These are phyloP conservation scores for Cordilura impudica DNA, from an alignment of 2,888 invertebrate genomes.

Conservation along the genomic window DNA sequence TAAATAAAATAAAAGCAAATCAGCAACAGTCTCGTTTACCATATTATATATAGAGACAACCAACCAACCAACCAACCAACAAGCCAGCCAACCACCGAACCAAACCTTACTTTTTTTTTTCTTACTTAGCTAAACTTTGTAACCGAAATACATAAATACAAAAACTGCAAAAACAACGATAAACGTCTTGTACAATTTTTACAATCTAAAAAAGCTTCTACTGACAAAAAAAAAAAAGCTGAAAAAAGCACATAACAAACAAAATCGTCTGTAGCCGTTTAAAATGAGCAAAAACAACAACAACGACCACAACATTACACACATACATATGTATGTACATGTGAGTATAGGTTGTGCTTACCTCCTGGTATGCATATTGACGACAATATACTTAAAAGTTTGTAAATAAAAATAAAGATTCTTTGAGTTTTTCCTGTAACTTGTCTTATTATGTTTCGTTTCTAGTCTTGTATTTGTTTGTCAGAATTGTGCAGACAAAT, in stretches of 20 bases:
- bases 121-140: constrained; percentile 9
- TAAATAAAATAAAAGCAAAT: constrained; percentile 33
- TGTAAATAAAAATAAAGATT: constrained; percentile 47
- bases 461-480: constrained; percentile 6
- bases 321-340: not conserved
- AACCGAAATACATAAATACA: constrained; percentile 33
- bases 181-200: constrained; percentile 47
- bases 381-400: constrained; percentile 22
- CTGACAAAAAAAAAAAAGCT: constrained; percentile 39
- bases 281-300: constrained; percentile 21
- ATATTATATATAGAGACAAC: constrained; percentile 20
- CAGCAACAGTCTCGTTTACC: constrained; percentile 53
- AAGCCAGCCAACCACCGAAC: not conserved
- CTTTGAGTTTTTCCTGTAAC: constrained; percentile 34
- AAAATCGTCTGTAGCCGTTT: constrained; percentile 33
- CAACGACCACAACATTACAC: constrained; percentile 3
- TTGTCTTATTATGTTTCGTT: not conserved
- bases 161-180: not conserved
- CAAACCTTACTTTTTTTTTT: constrained; percentile 11
- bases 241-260: constrained; percentile 7
- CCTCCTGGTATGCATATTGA: constrained; percentile 21
- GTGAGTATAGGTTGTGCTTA: not conserved
- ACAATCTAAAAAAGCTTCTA: constrained; percentile 54
- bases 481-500: not conserved
- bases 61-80: constrained; percentile 16